A percentile compares a stretch with the other conserved stretches of the same genome.
phyloP scores from a whole-genome alignment of 30 jellyfish, hydroid and myxozoan species.

The Pelagia noctiluca region DNA sequence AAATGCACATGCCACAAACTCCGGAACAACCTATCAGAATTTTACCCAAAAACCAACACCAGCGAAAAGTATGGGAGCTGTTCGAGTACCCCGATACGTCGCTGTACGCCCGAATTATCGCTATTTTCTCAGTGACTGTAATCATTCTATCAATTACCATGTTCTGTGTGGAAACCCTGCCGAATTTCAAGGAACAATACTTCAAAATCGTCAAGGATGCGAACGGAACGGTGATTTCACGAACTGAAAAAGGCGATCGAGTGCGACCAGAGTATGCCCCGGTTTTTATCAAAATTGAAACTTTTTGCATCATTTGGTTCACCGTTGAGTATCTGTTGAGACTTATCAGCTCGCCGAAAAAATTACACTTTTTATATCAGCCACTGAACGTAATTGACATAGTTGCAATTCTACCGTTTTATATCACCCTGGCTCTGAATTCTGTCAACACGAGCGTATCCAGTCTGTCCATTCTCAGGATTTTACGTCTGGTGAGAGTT shows the following conservation, averaged over 20 bases:
- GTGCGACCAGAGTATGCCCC: slow-evolving; percentile 60
- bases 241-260: slow-evolving; percentile 60
- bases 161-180: slow-evolving; percentile 96
- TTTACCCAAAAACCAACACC: slow-evolving; percentile 75
- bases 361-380: slow-evolving; percentile 73
- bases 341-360: slow-evolving; percentile 81
- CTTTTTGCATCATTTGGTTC: slow-evolving; percentile 90
- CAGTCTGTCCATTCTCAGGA: slow-evolving; percentile 93
- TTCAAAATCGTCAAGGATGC: slow-evolving; percentile 54
- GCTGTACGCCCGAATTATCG: slow-evolving; percentile 74
- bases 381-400: slow-evolving; percentile 86
- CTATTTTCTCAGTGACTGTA: slow-evolving; percentile 88
- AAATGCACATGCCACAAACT: slow-evolving; percentile 73
- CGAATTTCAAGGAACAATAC: slow-evolving; percentile 78
- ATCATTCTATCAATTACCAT: slow-evolving; percentile 83
- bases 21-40: slow-evolving; percentile 65
- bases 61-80: slow-evolving; percentile 78
- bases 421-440: slow-evolving; percentile 75
- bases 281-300: slow-evolving; percentile 71
- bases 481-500: slow-evolving; percentile 91
- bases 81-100: slow-evolving; percentile 96
- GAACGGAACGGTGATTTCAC: slow-evolving; percentile 68
- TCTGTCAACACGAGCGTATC: slow-evolving; percentile 78
- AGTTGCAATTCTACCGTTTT: slow-evolving; percentile 96
- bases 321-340: slow-evolving; percentile 83